Conservation (phyloP, 1,140 invertebrate genomes). For the Apis dorsata region DNA sequence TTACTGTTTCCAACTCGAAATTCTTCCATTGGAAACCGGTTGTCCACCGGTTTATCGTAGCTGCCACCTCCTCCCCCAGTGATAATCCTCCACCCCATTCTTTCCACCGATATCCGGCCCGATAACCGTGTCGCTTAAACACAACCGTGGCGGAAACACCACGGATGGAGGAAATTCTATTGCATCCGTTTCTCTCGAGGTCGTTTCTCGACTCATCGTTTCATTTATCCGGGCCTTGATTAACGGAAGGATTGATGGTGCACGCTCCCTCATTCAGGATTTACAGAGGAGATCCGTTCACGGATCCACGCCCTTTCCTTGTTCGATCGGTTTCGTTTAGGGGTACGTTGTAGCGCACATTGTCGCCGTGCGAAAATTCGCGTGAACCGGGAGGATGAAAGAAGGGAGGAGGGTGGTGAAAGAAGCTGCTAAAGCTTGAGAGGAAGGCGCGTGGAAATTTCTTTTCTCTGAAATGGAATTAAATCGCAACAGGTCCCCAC, state of each 20-base stretch:
- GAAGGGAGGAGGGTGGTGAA: not conserved
- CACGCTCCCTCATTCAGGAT: slow-evolving; percentile 21
- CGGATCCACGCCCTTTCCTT: slow-evolving; percentile 74
- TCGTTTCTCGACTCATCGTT: not conserved
- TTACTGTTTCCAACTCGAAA: no score
- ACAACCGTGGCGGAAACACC: not conserved
- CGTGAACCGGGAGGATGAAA: not conserved
- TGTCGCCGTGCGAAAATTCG: slow-evolving; percentile 39
- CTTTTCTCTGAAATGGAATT: not conserved
- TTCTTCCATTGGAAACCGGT: no score
- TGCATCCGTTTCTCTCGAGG: not conserved
- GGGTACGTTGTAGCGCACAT: not conserved
- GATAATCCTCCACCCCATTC: no score
- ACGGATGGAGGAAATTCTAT: not conserved
- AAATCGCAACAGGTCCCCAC: not conserved
- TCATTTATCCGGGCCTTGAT: slow-evolving; percentile 22
- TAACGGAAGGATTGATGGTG: slow-evolving; percentile 32
- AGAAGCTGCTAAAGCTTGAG: no score
- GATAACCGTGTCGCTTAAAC: no score
- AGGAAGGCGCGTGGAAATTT: no score
- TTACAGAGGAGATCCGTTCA: slow-evolving; percentile 45
- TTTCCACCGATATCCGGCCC: not conserved
- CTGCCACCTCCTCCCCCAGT: no score
- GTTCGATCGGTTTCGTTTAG: slow-evolving; percentile 64
- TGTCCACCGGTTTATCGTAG: no score